A percentile compares a stretch with the other conserved stretches of the same genome.
phyloP scores from a whole-genome alignment of 2,888 invertebrate genomes.

The Choreutis nemorana region DNA sequence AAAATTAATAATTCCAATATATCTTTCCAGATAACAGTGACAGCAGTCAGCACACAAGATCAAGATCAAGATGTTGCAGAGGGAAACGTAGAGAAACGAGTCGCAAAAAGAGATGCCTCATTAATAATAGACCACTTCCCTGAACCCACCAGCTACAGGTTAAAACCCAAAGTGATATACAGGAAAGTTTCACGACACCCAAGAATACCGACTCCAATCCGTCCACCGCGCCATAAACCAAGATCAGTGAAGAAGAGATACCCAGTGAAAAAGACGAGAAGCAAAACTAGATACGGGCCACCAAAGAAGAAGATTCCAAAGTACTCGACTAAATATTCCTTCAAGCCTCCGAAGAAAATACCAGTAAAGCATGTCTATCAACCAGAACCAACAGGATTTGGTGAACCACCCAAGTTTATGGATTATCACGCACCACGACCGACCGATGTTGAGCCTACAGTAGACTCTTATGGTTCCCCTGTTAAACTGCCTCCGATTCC shows the following conservation, averaged over 20 bases:
- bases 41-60: conserved; percentile 22
- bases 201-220: conserved; percentile 20
- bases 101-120: conserved; percentile 32
- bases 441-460: conserved; percentile 29
- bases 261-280: conserved; percentile 26
- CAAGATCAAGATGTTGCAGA: conserved; percentile 17
- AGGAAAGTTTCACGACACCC: conserved; percentile 25
- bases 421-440: conserved; percentile 16
- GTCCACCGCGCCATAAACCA: conserved; percentile 21
- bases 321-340: conserved; percentile 21
- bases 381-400: conserved; percentile 31
- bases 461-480: conserved; percentile 37
- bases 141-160: conserved; percentile 21
- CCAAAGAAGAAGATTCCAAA: conserved; percentile 4
- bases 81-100: conserved; percentile 12
- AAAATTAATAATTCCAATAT: too few relatives aligned
- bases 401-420: conserved; percentile 30
- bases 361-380: conserved; percentile 14
- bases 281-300: conserved; percentile 24
- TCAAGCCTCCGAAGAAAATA: conserved; percentile 23
- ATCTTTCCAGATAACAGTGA: conserved; percentile 41
- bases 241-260: conserved; percentile 23
- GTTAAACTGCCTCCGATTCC: conserved; percentile 15
- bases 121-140: conserved; percentile 31
- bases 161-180: conserved; percentile 34